Evolutionary conservation across 2,797 vertebrate genomes (phyloP), one percentile per base, ranked within the genome.

Genomic region (Champsocephalus esox): DNA sequence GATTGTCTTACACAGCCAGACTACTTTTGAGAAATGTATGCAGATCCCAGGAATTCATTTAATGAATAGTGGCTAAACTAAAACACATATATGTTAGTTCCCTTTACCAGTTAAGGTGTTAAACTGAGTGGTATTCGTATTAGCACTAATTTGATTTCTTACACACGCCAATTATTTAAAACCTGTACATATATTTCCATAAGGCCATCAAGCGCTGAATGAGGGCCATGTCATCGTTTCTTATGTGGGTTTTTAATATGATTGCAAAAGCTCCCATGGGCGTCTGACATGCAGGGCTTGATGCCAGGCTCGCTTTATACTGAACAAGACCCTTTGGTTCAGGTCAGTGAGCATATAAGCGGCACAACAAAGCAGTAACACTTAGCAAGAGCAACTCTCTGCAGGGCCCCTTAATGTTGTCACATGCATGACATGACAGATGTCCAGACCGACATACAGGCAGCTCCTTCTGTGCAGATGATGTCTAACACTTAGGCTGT

Each of bases 371-470:
- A 91, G 88, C 71, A 66, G 64, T 19, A 75, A 91, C 85, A 91
- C 84, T 92, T 90, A 81, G 73, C 70, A 82, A 83, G 81, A 83
- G 77, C 80, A 88, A 79, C 83, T 89, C 90, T 89, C 87, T 80
- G 72, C 57, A 54, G 80, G 84, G 73, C 55, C 63, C 57, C 78
- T 80, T 87, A 87, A 88, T 87, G 81, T 81, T 59, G 76, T 91
- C 86, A 91, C 80, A 89, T 82, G 86, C 88, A 87, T 91, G 92
- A 90, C 88, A 85, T 85, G 74, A 82, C 82, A 88, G 64, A 81
- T 73, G 77, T 74, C 50, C 59, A 75, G 72, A 73, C 60, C 77
- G 41, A 83, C 45, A 32, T 55, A 66, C 67, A 70, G 60, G 79
- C 66, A 73, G 49, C 9, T 28, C 3, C 60, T 6, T 71, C 50